Percentiles rank a stretch among this genome's conserved stretches.
These are phyloP conservation scores for Autographa gamma DNA, from an alignment of 2,888 invertebrate species.

Conservation along the genomic window DNA sequence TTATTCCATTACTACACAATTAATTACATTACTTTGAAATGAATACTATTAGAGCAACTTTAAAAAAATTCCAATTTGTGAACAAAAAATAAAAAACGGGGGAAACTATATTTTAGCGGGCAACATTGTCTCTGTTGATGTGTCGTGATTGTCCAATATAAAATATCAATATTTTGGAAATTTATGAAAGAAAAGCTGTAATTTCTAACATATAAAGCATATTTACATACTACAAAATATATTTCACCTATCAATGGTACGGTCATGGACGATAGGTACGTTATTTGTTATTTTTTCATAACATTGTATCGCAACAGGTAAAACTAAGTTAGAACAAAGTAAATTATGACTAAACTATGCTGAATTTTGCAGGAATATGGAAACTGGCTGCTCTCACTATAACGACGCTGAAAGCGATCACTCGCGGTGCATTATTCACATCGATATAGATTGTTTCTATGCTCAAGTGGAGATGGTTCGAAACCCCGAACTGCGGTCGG, in stretches of 20 bases:
- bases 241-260: constrained; percentile 76
- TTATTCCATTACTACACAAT: no score
- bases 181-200: constrained; percentile 85
- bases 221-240: constrained; percentile 74
- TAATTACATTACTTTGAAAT: background rate
- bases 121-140: constrained; percentile 86
- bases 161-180: constrained; percentile 86
- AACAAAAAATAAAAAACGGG: constrained; percentile 39
- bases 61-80: background rate
- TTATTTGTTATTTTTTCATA: constrained; percentile 65
- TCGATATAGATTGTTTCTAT: constrained; percentile 95
- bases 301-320: constrained; percentile 80
- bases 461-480: constrained; percentile 95
- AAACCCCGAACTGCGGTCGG: constrained; percentile 90
- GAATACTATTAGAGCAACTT: background rate
- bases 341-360: constrained; percentile 77
- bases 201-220: constrained; percentile 71
- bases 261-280: constrained; percentile 84
- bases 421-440: constrained; percentile 92
- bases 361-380: constrained; percentile 84
- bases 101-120: constrained; percentile 65
- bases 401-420: constrained; percentile 85
- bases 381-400: constrained; percentile 82
- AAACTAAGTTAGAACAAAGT: constrained; percentile 81
- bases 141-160: constrained; percentile 86